Evolutionary conservation across 1,140 invertebrate genomes (phyloP).

Genomic region (Matsumurasca onukii): DNA sequence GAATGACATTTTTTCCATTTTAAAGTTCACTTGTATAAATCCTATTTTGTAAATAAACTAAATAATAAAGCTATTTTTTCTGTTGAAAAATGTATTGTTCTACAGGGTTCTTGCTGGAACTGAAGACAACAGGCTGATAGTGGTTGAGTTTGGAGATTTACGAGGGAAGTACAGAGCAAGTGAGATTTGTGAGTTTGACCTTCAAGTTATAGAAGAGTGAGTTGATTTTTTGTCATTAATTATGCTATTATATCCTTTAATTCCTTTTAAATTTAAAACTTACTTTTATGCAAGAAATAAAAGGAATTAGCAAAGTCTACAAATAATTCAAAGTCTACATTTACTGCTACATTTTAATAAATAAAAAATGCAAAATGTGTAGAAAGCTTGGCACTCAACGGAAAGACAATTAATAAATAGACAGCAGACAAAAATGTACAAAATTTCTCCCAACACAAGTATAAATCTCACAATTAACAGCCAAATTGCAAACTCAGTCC

Average conservation of each 20-base stretch:
- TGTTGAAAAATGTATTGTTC: too few relatives aligned
- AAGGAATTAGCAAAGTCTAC: not conserved
- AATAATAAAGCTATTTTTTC: too few relatives aligned
- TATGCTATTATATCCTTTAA: not conserved
- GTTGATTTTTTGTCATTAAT: not conserved
- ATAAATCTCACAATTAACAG: too few relatives aligned
- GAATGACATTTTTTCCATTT: too few relatives aligned
- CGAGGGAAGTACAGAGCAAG: constrained; percentile 59
- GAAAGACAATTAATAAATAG: not conserved
- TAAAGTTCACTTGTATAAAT: too few relatives aligned
- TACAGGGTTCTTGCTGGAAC: constrained; percentile 75
- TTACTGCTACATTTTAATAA: not conserved
- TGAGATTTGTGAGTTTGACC: constrained; percentile 43
- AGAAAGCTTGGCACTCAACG: not conserved
- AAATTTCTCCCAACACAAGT: too few relatives aligned
- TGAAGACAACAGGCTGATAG: constrained; percentile 66
- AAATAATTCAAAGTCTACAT: not conserved
- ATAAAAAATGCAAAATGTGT: not conserved
- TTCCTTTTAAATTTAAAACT: not conserved
- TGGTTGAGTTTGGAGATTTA: constrained; percentile 78
- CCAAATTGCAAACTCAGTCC: too few relatives aligned
- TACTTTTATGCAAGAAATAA: not conserved
- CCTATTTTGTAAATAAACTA: too few relatives aligned
- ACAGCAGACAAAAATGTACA: too few relatives aligned
- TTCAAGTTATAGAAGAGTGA: constrained; percentile 12